Conservation (phyloP, 2,888 invertebrate genomes). For the Metallyticus violacea region DNA sequence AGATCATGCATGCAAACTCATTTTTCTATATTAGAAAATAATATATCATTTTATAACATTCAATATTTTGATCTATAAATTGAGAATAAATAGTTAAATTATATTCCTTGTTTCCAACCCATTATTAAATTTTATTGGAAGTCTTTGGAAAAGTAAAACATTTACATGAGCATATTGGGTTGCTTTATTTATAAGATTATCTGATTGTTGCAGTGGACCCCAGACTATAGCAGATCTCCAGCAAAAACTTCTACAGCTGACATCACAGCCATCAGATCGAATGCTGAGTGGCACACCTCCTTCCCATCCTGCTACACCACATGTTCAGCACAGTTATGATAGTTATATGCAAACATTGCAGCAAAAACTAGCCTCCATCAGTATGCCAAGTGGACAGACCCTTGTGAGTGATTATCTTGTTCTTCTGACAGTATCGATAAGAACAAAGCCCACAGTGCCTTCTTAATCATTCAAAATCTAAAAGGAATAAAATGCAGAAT, state of each 20-base stretch:
- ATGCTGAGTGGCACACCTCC: conserved; percentile 37
- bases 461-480: no score
- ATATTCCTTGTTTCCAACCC: not conserved
- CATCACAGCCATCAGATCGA: conserved; percentile 50
- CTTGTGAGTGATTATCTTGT: conserved; percentile 36
- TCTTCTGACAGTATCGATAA: no score
- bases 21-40: no score
- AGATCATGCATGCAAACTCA: no score
- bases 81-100: no score
- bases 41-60: no score
- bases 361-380: conserved; percentile 60
- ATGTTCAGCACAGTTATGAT: conserved; percentile 62
- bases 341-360: conserved; percentile 68
- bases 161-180: not conserved
- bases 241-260: conserved; percentile 55
- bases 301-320: conserved; percentile 54
- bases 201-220: conserved; percentile 37
- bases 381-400: conserved; percentile 41
- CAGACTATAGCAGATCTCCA: conserved; percentile 56
- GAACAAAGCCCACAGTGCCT: no score
- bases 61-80: no score
- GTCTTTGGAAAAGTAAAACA: not conserved
- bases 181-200: not conserved
- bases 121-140: not conserved
- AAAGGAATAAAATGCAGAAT: no score